Evolutionary conservation across 2,888 invertebrate genomes (phyloP), one percentile per base, ranked within the genome.

Genomic region (Acanthosepion esculentum): DNA sequence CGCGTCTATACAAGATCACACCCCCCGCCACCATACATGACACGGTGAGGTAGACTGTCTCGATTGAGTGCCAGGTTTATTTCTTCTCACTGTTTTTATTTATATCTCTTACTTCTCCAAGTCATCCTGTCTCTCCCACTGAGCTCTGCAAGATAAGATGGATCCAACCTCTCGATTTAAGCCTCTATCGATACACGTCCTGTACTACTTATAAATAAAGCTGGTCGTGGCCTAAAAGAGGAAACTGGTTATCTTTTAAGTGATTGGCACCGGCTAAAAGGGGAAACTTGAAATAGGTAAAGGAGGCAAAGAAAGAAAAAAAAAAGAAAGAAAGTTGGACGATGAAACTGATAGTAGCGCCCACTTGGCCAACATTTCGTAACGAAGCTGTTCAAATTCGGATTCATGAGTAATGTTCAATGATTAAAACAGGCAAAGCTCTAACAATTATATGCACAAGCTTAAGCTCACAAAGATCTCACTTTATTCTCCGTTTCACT

Each of bases 161-260:
- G 12, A 15, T 33, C 78, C 18, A 78, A 78, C 78, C 78, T 78
- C 78, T 78, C 78, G n/a, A 78, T 78, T 78, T 78, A 12, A 78
- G n/a, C 33, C 78, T 78, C 78, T 78, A 78, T 78, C 78, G 78
- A 78, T 78, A 78, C 78, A 78, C 78, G 78, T 78, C 78, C 33
- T 78, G 78, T 78, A 2, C n/a, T 78, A 12, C 78, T 78, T 78
- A 78, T n/a, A 78, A 78, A 78, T 78, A 78, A 78, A 41, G n/a
- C 33, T 78, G 18, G 78, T 78, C n/a, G 8, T 33, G 78, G 78
- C 33, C 33, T 5, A 78, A 78, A 78, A n/a, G 78, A 78, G n/a
- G 78, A 78, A 78, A 78, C 78, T 10, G 78, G 78, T 78, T 78
- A 78, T 78, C 78, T 78, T 29, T 78, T n/a, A 78, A 78, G 78